Evolutionary conservation across 2,888 invertebrate species (phyloP).

Genomic region (Choristoneura rosaceana): DNA sequence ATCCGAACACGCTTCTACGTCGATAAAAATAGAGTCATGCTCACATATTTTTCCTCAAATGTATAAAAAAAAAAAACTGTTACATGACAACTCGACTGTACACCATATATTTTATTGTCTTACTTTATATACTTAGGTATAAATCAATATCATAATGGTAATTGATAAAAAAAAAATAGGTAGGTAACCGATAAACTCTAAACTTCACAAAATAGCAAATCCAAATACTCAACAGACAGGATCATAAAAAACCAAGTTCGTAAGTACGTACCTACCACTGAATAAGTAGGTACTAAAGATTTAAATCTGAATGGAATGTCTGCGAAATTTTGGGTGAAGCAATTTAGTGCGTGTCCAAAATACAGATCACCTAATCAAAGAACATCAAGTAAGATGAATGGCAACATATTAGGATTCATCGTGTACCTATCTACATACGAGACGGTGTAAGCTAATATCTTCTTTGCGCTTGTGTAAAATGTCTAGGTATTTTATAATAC

Average conservation of each 20-base stretch:
- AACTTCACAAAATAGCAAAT: background rate
- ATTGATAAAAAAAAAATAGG: too few species aligned
- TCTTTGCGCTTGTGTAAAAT: background rate
- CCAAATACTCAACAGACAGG: background rate
- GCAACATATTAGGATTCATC: conserved; percentile 21
- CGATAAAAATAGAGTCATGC: too few species aligned
- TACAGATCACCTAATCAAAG: conserved; percentile 68
- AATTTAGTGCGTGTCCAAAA: conserved; percentile 68
- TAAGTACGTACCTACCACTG: background rate
- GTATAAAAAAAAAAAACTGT: too few species aligned
- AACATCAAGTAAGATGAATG: conserved; percentile 53
- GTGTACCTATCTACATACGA: background rate
- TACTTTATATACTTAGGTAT: too few species aligned
- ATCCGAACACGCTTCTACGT: too few species aligned
- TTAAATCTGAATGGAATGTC: conserved; percentile 53
- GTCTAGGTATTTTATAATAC: background rate
- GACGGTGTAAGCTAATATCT: background rate
- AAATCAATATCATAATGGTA: too few species aligned
- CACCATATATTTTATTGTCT: too few species aligned
- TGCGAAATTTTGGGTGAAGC: conserved; percentile 59
- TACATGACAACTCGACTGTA: too few species aligned
- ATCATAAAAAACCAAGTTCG: background rate
- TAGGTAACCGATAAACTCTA: too few species aligned
- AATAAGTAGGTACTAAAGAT: conserved; percentile 45
- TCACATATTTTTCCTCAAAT: too few species aligned